phyloP scores from a whole-genome alignment of 2,797 vertebrate species.

The Alca torda region DNA sequence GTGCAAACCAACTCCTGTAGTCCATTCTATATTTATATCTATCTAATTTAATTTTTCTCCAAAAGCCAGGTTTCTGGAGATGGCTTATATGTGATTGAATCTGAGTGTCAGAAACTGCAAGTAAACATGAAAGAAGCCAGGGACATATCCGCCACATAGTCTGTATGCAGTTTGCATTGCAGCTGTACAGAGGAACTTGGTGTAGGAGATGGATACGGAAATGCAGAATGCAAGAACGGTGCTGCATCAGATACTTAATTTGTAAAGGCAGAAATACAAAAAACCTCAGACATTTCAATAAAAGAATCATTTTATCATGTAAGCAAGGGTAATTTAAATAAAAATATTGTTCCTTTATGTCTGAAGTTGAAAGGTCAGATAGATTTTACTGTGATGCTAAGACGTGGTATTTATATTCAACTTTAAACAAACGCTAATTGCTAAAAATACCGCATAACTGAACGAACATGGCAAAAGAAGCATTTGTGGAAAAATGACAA shows the following conservation, averaged over 20 bases:
- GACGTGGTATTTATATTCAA: neutral
- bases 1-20: neutral
- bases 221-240: neutral
- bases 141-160: neutral
- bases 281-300: neutral
- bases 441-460: neutral
- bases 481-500: neutral
- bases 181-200: neutral
- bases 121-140: neutral
- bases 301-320: neutral
- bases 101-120: neutral
- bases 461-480: neutral
- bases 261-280: neutral
- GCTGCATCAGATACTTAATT: neutral
- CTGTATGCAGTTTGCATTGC: neutral
- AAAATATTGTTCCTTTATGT: neutral
- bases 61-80: neutral
- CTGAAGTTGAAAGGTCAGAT: neutral
- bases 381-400: neutral
- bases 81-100: neutral
- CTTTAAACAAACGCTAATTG: neutral
- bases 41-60: neutral
- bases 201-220: neutral
- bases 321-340: neutral
- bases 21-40: neutral